Base-by-base conservation (phyloP, 2,113 vertebrate genomes). In the Benitochromis conjunctus region DNA sequence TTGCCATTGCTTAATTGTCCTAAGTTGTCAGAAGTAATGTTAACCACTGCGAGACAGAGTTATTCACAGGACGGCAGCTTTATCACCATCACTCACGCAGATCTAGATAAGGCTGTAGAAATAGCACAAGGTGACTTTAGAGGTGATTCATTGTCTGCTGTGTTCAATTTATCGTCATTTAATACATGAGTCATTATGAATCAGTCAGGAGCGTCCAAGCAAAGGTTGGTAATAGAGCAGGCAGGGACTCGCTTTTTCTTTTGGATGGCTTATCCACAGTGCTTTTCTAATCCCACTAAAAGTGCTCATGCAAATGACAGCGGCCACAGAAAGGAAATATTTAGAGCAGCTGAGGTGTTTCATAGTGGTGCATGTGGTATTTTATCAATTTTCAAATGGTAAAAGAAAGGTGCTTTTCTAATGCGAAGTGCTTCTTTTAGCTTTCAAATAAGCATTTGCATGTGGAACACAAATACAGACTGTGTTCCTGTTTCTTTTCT, bases 111-210 rank as follows among this genome's bases (percentile, higher is more conserved):
- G 66, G 66, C 38, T 29, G 16, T 31, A 74, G 26, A 4, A 86
- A 79, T 76, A 79, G 77, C 34, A 21, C 82, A 90, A 53, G n/a
- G 43, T 79, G 34, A 29, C 3, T 53, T 43, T 4, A 62, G 41
- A 21, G 80, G 38, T 93, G 91, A 93, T 21, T 91, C 84, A 91
- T 16, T 43, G 53, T 79, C 11, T 10, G 3, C 56, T 54, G 3
- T 4, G 43, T 82, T 81, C 26, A 83, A 76, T 84, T 82, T 81
- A 78, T 86, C 41, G 21, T 12, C n/a, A 7, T 84, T 85, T 74
- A 76, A 76, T 85, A 6, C 36, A 29, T 94, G 91, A 93, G 80
- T 94, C 92, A 93, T 36, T n/a, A 16, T 93, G 91, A 94, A 78
- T 93, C 89, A 90, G 83, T n/a, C 48, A 81, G 88, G 86, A 87